Evolutionary conservation across 2,113 vertebrate species (phyloP).

Genomic region (Rhegmatorhina hoffmannsi): DNA sequence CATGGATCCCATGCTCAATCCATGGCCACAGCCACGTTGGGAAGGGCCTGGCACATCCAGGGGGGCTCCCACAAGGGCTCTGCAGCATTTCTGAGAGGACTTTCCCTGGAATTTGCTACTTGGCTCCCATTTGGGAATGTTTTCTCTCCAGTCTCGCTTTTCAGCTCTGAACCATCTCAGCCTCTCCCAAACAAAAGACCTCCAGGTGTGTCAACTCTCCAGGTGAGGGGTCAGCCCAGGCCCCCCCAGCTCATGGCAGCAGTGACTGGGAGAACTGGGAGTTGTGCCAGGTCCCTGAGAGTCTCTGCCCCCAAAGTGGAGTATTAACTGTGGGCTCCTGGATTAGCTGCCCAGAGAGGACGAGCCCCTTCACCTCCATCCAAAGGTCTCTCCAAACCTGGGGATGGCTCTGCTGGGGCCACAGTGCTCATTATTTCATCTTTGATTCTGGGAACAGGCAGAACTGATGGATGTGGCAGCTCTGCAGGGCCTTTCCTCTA

Average conservation of each 20-base stretch:
- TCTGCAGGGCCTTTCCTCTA: neutral
- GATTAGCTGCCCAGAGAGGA: neutral
- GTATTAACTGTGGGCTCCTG: rapidly evolving
- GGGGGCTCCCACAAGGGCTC: slow-evolving; percentile 27
- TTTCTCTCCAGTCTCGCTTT: neutral
- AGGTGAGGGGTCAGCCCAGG: neutral
- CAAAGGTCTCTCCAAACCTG: neutral
- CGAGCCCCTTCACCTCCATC: rapidly evolving
- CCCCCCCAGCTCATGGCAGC: neutral
- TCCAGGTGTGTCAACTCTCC: rapidly evolving
- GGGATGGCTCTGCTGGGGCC: neutral
- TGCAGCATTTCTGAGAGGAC: neutral
- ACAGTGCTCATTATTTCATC: neutral
- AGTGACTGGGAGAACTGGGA: neutral
- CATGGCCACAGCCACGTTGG: neutral
- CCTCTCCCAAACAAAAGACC: neutral
- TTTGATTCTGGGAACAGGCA: neutral
- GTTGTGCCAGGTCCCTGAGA: rapidly evolving
- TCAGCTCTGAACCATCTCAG: neutral
- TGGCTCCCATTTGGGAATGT: slow-evolving; percentile 26
- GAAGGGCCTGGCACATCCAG: neutral
- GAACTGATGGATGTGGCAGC: neutral
- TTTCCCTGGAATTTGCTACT: slow-evolving; percentile 58
- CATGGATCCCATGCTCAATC: rapidly evolving
- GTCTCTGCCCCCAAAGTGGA: neutral